These are phyloP conservation scores for Astropecten irregularis DNA, from an alignment of 53 echinoderm and acorn worm species.

Conservation along the genomic window DNA sequence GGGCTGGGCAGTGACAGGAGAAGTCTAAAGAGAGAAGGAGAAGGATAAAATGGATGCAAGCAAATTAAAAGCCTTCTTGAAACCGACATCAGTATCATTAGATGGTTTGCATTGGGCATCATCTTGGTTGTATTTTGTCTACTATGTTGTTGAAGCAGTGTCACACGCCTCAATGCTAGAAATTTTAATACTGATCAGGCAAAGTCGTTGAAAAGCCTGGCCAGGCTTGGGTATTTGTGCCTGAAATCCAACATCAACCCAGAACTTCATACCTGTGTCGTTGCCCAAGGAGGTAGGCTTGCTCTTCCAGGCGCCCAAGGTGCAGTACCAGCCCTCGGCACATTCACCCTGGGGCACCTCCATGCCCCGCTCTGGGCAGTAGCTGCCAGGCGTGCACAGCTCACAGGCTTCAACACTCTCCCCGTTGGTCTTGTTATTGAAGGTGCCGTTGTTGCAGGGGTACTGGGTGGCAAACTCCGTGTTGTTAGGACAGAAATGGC, in stretches of 20 bases:
- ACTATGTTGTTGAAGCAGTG: too few relatives aligned
- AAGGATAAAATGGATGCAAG: not conserved
- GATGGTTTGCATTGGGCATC: too few relatives aligned
- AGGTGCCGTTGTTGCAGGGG: conserved; percentile 98
- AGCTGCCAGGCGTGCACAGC: conserved; percentile 86
- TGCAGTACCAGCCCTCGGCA: conserved; percentile 95
- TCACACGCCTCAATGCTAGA: too few relatives aligned
- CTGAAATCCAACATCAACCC: too few relatives aligned
- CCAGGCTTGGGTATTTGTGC: too few relatives aligned
- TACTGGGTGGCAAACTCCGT: conserved; percentile 87
- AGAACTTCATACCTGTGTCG: conserved; percentile 88
- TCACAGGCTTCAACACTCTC: conserved; percentile 81
- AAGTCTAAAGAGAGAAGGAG: conserved; percentile 49
- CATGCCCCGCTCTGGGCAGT: conserved; percentile 91
- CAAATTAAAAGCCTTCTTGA: not conserved
- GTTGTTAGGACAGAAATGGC: conserved; percentile 96
- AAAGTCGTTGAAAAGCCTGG: too few relatives aligned
- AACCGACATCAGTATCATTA: not conserved
- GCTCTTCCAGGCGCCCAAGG: conserved; percentile 88
- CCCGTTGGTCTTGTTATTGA: conserved; percentile 82
- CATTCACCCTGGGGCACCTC: conserved; percentile 80
- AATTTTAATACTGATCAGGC: too few relatives aligned
- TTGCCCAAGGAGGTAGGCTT: conserved; percentile 88
- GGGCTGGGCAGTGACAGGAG: conserved; percentile 88
- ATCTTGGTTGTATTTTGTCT: too few relatives aligned